Conservation (phyloP, 2,888 invertebrate genomes). For the Agrotis exclamationis region DNA sequence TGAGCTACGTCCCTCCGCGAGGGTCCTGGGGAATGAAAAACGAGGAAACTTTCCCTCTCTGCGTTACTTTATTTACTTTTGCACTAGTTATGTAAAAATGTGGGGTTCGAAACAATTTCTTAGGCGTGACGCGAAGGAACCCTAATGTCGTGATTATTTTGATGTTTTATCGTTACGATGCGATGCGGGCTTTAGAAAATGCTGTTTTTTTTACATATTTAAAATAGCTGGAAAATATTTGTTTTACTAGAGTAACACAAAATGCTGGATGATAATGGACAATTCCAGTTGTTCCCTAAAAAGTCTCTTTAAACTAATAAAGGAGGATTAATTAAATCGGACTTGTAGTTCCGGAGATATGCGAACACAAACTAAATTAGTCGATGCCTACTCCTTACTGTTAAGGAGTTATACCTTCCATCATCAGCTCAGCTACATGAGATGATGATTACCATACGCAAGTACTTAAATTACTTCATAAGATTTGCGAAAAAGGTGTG, state of each 20-base stretch:
- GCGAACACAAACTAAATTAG: too few relatives aligned
- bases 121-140: conserved; percentile 71
- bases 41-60: conserved; percentile 87
- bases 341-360: too few relatives aligned
- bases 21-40: conserved; percentile 85
- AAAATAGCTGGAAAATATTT: neutral
- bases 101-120: conserved; percentile 76
- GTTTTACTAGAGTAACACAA: neutral
- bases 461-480: too few relatives aligned
- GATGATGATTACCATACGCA: too few relatives aligned
- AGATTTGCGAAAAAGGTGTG: too few relatives aligned
- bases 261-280: neutral
- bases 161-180: conserved; percentile 55
- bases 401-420: too few relatives aligned
- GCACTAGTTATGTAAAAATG: conserved; percentile 85
- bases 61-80: conserved; percentile 85
- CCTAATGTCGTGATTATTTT: conserved; percentile 68
- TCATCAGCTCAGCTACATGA: too few relatives aligned
- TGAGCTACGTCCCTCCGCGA: conserved; percentile 77
- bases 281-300: neutral
- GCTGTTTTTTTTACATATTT: neutral
- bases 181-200: conserved; percentile 28
- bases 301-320: too few relatives aligned
- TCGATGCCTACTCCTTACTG: too few relatives aligned
- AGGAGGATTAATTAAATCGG: too few relatives aligned